These are phyloP conservation scores for honey bee (Apis mellifera) DNA, from an alignment of 1,140 invertebrate species.

Conservation along the genomic window DNA sequence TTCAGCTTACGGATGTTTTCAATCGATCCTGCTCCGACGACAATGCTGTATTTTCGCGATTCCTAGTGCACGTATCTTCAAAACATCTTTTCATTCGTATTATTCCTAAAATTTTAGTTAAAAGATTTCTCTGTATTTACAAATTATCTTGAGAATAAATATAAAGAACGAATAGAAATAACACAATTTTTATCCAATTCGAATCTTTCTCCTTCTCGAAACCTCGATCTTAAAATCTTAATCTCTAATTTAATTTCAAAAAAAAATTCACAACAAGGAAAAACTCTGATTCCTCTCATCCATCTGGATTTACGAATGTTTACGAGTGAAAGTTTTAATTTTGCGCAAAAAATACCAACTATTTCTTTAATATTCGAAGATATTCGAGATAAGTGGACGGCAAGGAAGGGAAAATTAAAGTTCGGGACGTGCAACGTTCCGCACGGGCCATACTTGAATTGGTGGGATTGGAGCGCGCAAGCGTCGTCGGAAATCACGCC, in stretches of 20 bases:
- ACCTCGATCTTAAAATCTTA: too few relatives aligned
- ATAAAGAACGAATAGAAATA: too few relatives aligned
- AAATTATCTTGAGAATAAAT: neutral
- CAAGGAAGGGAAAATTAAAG: neutral
- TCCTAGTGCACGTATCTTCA: neutral
- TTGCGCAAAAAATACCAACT: too few relatives aligned
- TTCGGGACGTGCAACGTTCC: neutral
- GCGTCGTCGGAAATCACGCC: slow-evolving; percentile 74
- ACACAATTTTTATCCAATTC: too few relatives aligned
- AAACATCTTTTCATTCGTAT: neutral
- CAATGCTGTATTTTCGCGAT: neutral
- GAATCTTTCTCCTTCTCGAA: too few relatives aligned
- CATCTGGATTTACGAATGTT: too few relatives aligned
- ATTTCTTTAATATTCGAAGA: neutral
- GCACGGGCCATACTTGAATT: slow-evolving; percentile 4
- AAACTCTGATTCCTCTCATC: too few relatives aligned
- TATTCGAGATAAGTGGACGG: neutral
- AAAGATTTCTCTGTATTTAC: neutral
- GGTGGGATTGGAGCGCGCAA: slow-evolving; percentile 63
- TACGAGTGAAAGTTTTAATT: too few relatives aligned
- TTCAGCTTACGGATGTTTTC: slow-evolving; percentile 66
- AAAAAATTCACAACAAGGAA: too few relatives aligned
- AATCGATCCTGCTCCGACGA: slow-evolving; percentile 31
- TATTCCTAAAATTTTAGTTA: neutral
- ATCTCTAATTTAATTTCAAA: too few relatives aligned